These are phyloP conservation scores for Pinctada fucata DNA, from an alignment of 2,888 invertebrate genomes.

Conservation along the genomic window DNA sequence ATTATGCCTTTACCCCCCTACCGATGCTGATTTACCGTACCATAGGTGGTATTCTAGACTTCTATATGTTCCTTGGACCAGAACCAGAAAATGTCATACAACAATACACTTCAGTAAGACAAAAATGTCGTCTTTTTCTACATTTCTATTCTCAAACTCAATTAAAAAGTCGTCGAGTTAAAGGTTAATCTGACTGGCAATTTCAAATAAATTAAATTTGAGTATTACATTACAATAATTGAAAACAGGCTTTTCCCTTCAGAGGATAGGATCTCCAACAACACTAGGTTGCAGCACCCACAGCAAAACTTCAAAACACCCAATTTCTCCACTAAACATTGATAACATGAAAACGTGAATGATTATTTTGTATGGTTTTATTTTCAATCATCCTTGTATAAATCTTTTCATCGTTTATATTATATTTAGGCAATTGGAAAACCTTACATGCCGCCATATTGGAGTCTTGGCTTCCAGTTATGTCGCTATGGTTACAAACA, in stretches of 20 bases:
- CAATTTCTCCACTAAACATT: too few relatives aligned
- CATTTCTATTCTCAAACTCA: neutral
- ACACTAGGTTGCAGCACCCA: too few relatives aligned
- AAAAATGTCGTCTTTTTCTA: neutral
- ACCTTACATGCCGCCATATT: constrained; percentile 90
- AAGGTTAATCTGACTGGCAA: too few relatives aligned
- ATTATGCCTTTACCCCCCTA: constrained; percentile 79
- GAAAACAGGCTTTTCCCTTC: too few relatives aligned
- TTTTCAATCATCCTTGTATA: too few relatives aligned
- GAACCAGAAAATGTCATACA: constrained; percentile 81
- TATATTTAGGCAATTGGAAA: constrained; percentile 80
- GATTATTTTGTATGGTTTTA: too few relatives aligned
- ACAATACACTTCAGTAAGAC: constrained; percentile 71
- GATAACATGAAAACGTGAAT: too few relatives aligned
- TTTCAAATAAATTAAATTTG: too few relatives aligned
- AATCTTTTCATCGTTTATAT: too few relatives aligned
- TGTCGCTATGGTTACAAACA: constrained; percentile 82
- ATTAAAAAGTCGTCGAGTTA: neutral
- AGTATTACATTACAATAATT: too few relatives aligned
- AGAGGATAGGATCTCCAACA: too few relatives aligned
- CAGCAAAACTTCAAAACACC: too few relatives aligned
- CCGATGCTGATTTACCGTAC: constrained; percentile 90
- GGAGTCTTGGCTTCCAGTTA: constrained; percentile 92
- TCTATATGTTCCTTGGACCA: constrained; percentile 88
- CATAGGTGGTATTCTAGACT: constrained; percentile 88